Base-by-base conservation (phyloP, 1,140 invertebrate genomes). In the Bombus breviceps region DNA sequence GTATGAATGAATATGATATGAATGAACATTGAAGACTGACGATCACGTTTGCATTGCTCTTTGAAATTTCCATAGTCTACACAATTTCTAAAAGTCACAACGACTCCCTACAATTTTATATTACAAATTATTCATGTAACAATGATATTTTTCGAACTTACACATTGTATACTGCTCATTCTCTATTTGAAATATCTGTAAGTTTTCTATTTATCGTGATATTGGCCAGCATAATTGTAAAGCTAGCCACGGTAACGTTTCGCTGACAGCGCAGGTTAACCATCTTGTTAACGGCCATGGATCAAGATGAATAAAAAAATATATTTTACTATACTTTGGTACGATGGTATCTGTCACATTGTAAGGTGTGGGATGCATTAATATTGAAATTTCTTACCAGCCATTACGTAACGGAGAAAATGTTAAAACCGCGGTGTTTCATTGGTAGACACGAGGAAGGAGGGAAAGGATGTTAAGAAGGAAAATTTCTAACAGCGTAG, bases 201-300 rank as follows among this genome's bases (percentile, higher is more conserved):
- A 81, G 86, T 85, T 78, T 83, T 57, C 79, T 53, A 71, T 59
- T 77, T 71, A 62, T 83, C 47, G 59, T 77, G 43, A 74, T 78
- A 76, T 78, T 66, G 64, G 59, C 85, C 88, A 86, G 87, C 84
- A 80, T 88, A 89, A 90, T 90, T 91, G 86, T 84, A 76, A 91
- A 85, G 59, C 88, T 86, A 91, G 68, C 86, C 78, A 85, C 74
- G 59, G 62, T 62, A n/a, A 64, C 69, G 73, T 83, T 82, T 82
- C 39, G 83, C 81, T 82, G 90, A 88, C 89, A 88, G 72, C 75
- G 68, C 72, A 66, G 57, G 73, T 66, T n/a, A 62, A 82, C 64
- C 79, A 68, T 81, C 79, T 69, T 75, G 72, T 84, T 84, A 89
- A 87, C 79, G 82, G 64, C 71, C 66, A 66, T 86, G 79, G 62